Conservation (phyloP, 2,888 invertebrate genomes). For the Agrochola lota region DNA sequence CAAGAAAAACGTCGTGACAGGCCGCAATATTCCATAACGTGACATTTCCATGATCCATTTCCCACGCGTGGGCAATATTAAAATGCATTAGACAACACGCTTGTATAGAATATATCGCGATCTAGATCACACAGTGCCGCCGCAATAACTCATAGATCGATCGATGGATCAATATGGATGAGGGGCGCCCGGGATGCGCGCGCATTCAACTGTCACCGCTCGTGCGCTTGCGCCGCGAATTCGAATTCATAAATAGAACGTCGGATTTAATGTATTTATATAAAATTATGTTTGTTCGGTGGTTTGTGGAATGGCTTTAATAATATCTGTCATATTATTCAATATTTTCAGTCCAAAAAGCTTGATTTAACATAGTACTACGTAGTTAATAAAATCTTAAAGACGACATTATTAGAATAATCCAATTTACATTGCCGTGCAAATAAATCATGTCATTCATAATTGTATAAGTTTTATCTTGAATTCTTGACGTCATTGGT, state of each 20-base stretch:
- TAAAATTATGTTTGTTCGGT: conserved; percentile 60
- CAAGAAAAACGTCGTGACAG: conserved; percentile 48
- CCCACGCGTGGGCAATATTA: conserved; percentile 66
- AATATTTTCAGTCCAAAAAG: not conserved
- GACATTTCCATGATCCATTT: conserved; percentile 59
- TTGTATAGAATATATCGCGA: conserved; percentile 72
- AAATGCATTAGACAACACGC: conserved; percentile 71
- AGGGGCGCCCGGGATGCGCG: conserved; percentile 71
- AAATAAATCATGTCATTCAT: conserved; percentile 24
- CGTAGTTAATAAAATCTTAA: not conserved
- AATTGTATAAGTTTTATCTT: not conserved
- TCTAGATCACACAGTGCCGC: conserved; percentile 79
- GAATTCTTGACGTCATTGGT: conserved; percentile 15
- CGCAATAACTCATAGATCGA: conserved; percentile 79
- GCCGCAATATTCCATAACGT: conserved; percentile 43
- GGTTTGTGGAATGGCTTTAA: conserved; percentile 15
- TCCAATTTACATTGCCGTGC: conserved; percentile 28
- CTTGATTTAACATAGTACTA: too few relatives aligned
- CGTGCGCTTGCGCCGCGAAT: conserved; percentile 68
- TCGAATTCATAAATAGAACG: conserved; percentile 72
- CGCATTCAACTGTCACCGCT: conserved; percentile 86
- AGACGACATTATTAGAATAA: not conserved
- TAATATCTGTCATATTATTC: conserved; percentile 17
- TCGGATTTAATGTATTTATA: conserved; percentile 70
- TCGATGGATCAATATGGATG: conserved; percentile 86